Evolutionary conservation across 2,888 invertebrate species (phyloP).

Genomic region (Melanchra persicariae): DNA sequence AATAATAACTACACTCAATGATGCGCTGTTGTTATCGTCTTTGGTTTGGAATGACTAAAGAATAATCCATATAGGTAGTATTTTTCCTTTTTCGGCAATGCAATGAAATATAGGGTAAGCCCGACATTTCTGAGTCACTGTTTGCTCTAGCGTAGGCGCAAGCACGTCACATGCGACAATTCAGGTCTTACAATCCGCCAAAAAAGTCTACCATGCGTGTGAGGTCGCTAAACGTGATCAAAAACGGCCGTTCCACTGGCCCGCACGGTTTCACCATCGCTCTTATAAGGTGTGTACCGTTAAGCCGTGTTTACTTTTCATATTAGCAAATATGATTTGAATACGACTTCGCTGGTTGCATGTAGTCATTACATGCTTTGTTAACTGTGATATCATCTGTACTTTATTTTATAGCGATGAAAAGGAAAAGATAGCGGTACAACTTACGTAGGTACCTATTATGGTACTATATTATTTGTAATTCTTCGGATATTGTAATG

Average conservation of each 20-base stretch:
- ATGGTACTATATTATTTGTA: slow-evolving; percentile 8
- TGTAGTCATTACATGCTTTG: slow-evolving; percentile 48
- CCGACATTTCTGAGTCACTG: slow-evolving; percentile 30
- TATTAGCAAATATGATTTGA: slow-evolving; percentile 70
- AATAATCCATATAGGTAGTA: slow-evolving; percentile 4
- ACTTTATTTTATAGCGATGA: slow-evolving; percentile 31
- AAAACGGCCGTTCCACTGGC: slow-evolving; percentile 74
- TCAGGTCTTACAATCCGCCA: slow-evolving; percentile 47
- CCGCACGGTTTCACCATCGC: slow-evolving; percentile 75
- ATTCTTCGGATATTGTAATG: slow-evolving; percentile 8
- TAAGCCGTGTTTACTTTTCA: slow-evolving; percentile 72
- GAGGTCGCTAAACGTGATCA: slow-evolving; percentile 58
- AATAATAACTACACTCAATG: slow-evolving; percentile 8
- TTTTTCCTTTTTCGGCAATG: slow-evolving; percentile 38
- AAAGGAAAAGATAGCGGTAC: slow-evolving; percentile 30
- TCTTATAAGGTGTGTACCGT: slow-evolving; percentile 75
- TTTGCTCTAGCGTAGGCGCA: slow-evolving; percentile 32
- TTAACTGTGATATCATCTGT: slow-evolving; percentile 36
- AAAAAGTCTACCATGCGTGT: slow-evolving; percentile 56
- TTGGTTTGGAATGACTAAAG: slow-evolving; percentile 31
- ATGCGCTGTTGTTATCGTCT: slow-evolving; percentile 13
- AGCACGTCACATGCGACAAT: slow-evolving; percentile 30
- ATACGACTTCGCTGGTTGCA: slow-evolving; percentile 47
- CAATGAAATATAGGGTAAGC: slow-evolving; percentile 28
- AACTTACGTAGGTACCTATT: slow-evolving; percentile 15